phyloP scores from a whole-genome alignment of 92 coral and sea anemone species.

The Metridium senile region DNA sequence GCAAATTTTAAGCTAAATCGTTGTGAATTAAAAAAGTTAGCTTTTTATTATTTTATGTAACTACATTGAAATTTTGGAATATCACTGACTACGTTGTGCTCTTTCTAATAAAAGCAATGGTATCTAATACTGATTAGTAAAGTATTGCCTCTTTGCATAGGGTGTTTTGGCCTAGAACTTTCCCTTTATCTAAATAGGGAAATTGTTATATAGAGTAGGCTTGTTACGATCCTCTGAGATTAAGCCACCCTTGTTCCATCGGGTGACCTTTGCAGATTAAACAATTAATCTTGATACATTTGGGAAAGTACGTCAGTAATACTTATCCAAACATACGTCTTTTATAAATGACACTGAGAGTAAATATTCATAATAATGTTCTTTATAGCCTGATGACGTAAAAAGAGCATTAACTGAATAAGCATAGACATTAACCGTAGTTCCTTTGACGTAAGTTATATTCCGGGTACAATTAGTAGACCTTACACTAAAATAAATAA shows the following conservation, averaged over 20 bases:
- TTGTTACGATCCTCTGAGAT: neutral
- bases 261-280: neutral
- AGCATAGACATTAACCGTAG: neutral
- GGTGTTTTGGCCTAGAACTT: too few relatives aligned
- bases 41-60: too few relatives aligned
- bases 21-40: too few relatives aligned
- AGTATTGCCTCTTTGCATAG: too few relatives aligned
- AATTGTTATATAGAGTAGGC: too few relatives aligned
- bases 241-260: neutral
- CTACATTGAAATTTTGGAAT: too few relatives aligned
- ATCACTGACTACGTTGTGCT: too few relatives aligned
- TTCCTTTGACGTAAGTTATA: conserved; percentile 12
- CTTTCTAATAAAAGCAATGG: too few relatives aligned
- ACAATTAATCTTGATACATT: neutral
- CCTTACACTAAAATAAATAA: neutral
- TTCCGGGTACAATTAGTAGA: neutral
- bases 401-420: neutral
- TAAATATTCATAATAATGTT: neutral
- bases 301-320: neutral
- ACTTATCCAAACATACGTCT: neutral
- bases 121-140: too few relatives aligned
- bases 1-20: too few relatives aligned
- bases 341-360: neutral
- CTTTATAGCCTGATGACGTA: neutral
- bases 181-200: too few relatives aligned